Conservation (phyloP, 2,113 vertebrate genomes). For the Sterna hirundo region DNA sequence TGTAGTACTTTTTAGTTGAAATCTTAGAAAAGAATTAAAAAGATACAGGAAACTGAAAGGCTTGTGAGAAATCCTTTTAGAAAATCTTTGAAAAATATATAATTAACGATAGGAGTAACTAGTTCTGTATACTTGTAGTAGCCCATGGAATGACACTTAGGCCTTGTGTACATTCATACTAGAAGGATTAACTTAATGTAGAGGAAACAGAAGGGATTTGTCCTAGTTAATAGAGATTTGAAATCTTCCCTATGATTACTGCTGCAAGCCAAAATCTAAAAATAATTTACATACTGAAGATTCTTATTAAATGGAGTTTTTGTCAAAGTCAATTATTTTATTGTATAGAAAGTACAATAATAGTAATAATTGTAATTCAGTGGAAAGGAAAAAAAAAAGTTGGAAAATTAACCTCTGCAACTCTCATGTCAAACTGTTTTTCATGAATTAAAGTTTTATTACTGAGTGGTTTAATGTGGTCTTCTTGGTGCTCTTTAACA, state of each 20-base stretch:
- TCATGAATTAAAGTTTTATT: background rate
- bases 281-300: background rate
- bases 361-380: background rate
- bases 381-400: background rate
- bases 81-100: background rate
- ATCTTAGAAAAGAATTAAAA: background rate
- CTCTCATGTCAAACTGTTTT: background rate
- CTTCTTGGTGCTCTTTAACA: constrained; percentile 30
- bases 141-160: background rate
- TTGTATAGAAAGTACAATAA: background rate
- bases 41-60: background rate
- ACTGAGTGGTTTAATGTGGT: background rate
- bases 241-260: background rate
- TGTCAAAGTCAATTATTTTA: background rate
- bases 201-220: background rate
- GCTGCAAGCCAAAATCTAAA: background rate
- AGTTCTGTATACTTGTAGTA: background rate
- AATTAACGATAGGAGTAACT: background rate
- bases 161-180: background rate
- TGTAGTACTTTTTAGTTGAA: background rate
- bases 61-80: background rate
- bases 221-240: background rate
- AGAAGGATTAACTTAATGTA: background rate
- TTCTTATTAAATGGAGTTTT: background rate
- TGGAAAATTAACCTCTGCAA: background rate